These are phyloP conservation scores for Rhagium mordax DNA, from an alignment of 2,888 invertebrate genomes.

Conservation along the genomic window DNA sequence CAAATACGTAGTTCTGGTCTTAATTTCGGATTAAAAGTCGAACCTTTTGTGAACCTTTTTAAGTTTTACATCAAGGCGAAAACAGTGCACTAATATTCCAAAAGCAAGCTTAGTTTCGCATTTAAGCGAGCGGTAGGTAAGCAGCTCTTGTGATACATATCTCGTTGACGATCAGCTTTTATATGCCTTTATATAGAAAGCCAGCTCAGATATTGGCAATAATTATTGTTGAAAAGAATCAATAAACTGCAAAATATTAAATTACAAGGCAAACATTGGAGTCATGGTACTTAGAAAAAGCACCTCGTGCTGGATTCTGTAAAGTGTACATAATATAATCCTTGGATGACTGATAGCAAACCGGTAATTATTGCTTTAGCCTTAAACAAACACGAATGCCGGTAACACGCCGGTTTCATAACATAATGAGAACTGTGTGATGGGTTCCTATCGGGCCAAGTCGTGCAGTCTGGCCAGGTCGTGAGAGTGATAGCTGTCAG, in stretches of 20 bases:
- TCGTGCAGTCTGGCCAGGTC: constrained; percentile 58
- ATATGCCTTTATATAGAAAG: constrained; percentile 34
- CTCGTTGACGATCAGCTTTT: constrained; percentile 32
- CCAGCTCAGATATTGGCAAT: constrained; percentile 46
- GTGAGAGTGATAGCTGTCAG: constrained; percentile 67
- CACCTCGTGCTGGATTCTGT: constrained; percentile 42
- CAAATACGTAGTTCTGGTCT: too few relatives aligned
- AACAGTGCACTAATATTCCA: neutral
- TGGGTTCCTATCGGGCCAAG: constrained; percentile 55
- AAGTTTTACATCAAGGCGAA: neutral
- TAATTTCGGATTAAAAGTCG: too few relatives aligned
- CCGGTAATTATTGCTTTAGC: constrained; percentile 60
- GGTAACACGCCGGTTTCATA: constrained; percentile 60
- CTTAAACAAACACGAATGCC: constrained; percentile 65
- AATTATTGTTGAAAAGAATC: constrained; percentile 49
- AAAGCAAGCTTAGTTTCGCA: neutral
- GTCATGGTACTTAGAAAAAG: constrained; percentile 40
- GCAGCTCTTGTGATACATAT: constrained; percentile 16
- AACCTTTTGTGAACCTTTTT: too few relatives aligned
- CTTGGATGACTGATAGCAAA: constrained; percentile 49
- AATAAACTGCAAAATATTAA: constrained; percentile 52
- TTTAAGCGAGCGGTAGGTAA: neutral
- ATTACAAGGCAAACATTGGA: constrained; percentile 46
- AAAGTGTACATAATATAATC: constrained; percentile 40
- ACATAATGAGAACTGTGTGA: constrained; percentile 56